These are phyloP conservation scores for Anguilla obscura DNA, from an alignment of 2,797 vertebrate species.

Conservation along the genomic window DNA sequence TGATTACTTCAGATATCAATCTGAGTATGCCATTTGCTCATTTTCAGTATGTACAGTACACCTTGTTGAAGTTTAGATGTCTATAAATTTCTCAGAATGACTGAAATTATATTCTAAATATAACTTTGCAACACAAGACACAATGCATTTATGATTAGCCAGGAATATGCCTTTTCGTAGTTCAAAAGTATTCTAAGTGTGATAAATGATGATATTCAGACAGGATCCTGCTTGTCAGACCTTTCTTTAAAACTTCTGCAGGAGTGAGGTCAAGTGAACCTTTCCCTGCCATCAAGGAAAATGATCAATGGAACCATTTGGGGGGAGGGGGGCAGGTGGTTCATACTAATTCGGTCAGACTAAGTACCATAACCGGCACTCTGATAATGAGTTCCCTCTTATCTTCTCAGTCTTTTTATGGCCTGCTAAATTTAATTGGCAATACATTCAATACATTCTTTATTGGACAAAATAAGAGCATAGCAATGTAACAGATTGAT, in stretches of 20 bases:
- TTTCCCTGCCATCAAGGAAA: slow-evolving; percentile 29
- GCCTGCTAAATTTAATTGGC: not conserved
- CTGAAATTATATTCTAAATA: not conserved
- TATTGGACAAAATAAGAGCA: not conserved
- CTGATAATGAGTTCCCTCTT: not conserved
- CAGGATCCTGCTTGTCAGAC: slow-evolving; percentile 35
- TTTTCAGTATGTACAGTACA: not conserved
- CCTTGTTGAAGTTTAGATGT: no score
- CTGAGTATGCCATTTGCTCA: slow-evolving; percentile 23
- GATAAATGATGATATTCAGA: slow-evolving; percentile 32
- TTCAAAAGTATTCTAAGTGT: not conserved
- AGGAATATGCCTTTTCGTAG: not conserved
- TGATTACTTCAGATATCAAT: slow-evolving; percentile 38
- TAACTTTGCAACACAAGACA: not conserved
- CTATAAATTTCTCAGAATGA: not conserved
- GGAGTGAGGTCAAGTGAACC: slow-evolving; percentile 39
- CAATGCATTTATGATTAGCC: not conserved
- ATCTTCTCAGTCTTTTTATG: not conserved
- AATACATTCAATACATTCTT: not conserved
- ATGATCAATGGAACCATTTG: slow-evolving; percentile 44
- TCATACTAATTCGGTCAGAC: not conserved
- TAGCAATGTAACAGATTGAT: not conserved
- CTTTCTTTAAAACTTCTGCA: slow-evolving; percentile 40
- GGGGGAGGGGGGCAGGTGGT: not conserved
- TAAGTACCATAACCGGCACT: not conserved